Evolutionary conservation across 2,113 vertebrate species (phyloP).

Genomic region (Bujurquina vittata): DNA sequence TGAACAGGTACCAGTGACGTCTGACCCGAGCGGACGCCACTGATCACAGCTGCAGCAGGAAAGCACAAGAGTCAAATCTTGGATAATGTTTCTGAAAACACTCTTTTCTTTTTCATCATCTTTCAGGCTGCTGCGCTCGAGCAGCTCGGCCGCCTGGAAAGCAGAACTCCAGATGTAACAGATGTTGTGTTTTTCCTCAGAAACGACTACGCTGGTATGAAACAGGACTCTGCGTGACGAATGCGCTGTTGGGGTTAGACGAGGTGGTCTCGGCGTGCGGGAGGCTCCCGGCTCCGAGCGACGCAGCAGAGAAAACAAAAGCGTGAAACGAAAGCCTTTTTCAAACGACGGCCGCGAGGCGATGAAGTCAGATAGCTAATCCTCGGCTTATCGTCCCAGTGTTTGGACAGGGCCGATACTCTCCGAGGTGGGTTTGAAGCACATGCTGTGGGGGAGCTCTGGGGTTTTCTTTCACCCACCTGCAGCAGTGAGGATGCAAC

Average conservation of each 20-base stretch:
- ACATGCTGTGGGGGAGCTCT: neutral
- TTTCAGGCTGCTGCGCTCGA: neutral
- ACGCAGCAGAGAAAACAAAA: slow-evolving; percentile 53
- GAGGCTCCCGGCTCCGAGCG: neutral
- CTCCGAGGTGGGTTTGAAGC: neutral
- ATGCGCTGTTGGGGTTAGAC: slow-evolving; percentile 40
- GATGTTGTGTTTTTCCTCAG: slow-evolving; percentile 33
- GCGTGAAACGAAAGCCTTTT: slow-evolving; percentile 59
- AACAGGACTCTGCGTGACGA: slow-evolving; percentile 55
- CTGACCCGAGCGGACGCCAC: neutral
- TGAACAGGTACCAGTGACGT: neutral
- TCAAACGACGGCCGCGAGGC: slow-evolving; percentile 32
- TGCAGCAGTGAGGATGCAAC: neutral
- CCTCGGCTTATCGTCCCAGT: slow-evolving; percentile 9
- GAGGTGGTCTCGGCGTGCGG: slow-evolving; percentile 7
- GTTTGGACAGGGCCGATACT: slow-evolving; percentile 14
- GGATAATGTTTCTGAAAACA: neutral
- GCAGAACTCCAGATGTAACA: neutral
- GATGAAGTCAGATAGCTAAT: slow-evolving; percentile 54
- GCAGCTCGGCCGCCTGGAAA: neutral
- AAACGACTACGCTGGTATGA: slow-evolving; percentile 5
- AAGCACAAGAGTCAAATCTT: neutral
- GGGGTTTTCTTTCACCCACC: neutral
- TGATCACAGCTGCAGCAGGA: neutral
- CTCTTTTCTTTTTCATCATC: neutral